phyloP scores from a whole-genome alignment of 2,113 vertebrate genomes.

The Thalassoma bifasciatum region DNA sequence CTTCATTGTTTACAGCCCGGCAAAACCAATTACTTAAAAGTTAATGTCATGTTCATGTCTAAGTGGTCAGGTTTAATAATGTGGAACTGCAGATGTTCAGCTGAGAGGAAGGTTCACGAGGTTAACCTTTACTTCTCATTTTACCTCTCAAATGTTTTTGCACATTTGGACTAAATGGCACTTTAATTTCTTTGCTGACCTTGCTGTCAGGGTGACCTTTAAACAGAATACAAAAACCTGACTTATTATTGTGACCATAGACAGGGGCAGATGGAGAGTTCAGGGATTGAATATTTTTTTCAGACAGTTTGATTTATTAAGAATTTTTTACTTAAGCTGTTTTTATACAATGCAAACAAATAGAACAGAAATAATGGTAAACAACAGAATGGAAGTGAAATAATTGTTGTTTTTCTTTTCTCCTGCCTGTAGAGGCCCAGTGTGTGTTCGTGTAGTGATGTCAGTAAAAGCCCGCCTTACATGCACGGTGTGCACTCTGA shows the following conservation, averaged over 20 bases:
- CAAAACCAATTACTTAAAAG: slow-evolving; percentile 50
- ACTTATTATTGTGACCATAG: neutral
- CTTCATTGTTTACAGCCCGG: slow-evolving; percentile 42
- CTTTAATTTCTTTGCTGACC: slow-evolving; percentile 32
- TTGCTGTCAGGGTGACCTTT: slow-evolving; percentile 24
- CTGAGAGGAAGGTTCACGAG: slow-evolving; percentile 12
- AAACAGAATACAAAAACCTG: neutral
- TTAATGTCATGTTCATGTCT: slow-evolving; percentile 44
- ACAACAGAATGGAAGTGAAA: too few relatives aligned
- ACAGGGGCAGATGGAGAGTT: neutral
- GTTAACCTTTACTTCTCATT: slow-evolving; percentile 33
- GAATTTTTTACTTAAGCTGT: too few relatives aligned
- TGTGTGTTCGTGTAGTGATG: too few relatives aligned
- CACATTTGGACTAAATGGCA: slow-evolving; percentile 31
- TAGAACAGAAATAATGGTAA: too few relatives aligned
- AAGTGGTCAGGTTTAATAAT: slow-evolving; percentile 41
- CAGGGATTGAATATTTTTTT: neutral
- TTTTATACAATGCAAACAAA: too few relatives aligned
- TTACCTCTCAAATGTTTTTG: slow-evolving; percentile 11
- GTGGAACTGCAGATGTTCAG: slow-evolving; percentile 18
- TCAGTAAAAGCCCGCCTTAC: too few relatives aligned
- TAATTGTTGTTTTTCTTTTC: too few relatives aligned
- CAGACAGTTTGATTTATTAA: too few relatives aligned
- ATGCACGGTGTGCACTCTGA: too few relatives aligned
- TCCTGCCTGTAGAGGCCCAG: too few relatives aligned